Base-by-base conservation (phyloP, 2,888 invertebrate genomes). In the Leptinotarsa rubiginosa region DNA sequence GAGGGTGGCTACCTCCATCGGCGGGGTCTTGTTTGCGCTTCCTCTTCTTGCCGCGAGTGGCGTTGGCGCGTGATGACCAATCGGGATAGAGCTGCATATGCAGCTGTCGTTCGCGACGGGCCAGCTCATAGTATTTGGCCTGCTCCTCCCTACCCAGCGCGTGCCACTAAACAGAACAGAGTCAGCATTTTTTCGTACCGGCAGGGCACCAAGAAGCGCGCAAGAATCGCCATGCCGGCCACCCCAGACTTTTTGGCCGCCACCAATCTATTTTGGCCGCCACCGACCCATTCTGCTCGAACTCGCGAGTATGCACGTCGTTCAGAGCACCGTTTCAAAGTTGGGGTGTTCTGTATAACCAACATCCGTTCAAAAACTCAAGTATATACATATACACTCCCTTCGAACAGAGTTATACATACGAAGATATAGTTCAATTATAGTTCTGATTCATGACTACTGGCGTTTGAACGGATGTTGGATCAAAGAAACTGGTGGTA, bases 111-210 rank as follows among this genome's bases (percentile, higher is more conserved):
- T 99, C 99, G 92, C 98, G 97, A 88, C 98, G 93, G 90, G 99
- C 99, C 94, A 98, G 97, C 93, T 99, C 98, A 93, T 99, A 99
- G 95, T 99, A 99, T 92, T 98, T 98, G 91, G 97, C 96, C 92
- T 99, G 99, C 92, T 99, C 99, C 92, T 98, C 97, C 90, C 98
- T 95, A 90, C 97, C 96, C 92, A 99, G 94, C 90, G 97, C 97
- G 93, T 99, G 99, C 99, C 99, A 99, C 97, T 98, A 91, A 90
- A 88, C 86, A 87, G 75, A 86, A 85, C 81, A 86, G 79, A 85
- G 82, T 85, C 84, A 86, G 83, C 83, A 84, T 80, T 75, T 78
- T 82, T 79, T 80, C 81, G 82, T 77, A 82, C 83, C 81, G 90
- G 89, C 83, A 81, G 90, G 90, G 89, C 89, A 88, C 89, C 89